Evolutionary conservation across 1,140 invertebrate species (phyloP), one percentile per base, ranked within the genome.

Genomic region (Idris sp.): DNA sequence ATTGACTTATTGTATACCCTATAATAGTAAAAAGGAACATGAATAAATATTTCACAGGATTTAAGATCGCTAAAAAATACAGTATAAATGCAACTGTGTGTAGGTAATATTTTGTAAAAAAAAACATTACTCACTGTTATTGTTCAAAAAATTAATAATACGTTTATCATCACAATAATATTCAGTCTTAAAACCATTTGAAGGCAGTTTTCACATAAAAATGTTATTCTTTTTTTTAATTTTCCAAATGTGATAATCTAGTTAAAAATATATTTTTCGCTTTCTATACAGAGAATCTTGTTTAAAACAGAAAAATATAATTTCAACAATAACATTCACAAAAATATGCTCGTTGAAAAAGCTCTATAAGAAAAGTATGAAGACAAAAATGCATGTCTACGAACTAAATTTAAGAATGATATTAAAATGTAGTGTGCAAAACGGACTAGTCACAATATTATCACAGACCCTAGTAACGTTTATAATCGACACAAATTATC

Each of bases 381-480:
- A n/a, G 13, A 48, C 6, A 19, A 48, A 48, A 19, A 48, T 16
- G 18, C 11, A 28, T 44, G 4, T 4, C 0, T 46, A 4, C 16
- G 18, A 33, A 19, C 7, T 48, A 48, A 48, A 48, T 33, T 31
- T 48, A 15, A 48, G 43, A 14, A 22, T 62, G 10, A 33, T 13
- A 25, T 18, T 25, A 13, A 62, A 40, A 16, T n/a, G n/a, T n/a
- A n/a, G n/a, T 33, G 33, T 51, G 35, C 35, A 49, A 41, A 41
- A 43, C 28, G 28, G 58, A 62, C 58, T 62, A 49, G 58, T 62
- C 18, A 41, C 46, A 51, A 13, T 51, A 51, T 41, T 51, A 62
- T 62, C 58, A 62, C 58, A 62, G 59, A 64, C 33, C 0, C 26
- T 16, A 64, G 36, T 13, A 49, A 61, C 19, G 15, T 40, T 41